phyloP scores from a whole-genome alignment of 2,888 invertebrate genomes.

The Leucoptera coffeella region DNA sequence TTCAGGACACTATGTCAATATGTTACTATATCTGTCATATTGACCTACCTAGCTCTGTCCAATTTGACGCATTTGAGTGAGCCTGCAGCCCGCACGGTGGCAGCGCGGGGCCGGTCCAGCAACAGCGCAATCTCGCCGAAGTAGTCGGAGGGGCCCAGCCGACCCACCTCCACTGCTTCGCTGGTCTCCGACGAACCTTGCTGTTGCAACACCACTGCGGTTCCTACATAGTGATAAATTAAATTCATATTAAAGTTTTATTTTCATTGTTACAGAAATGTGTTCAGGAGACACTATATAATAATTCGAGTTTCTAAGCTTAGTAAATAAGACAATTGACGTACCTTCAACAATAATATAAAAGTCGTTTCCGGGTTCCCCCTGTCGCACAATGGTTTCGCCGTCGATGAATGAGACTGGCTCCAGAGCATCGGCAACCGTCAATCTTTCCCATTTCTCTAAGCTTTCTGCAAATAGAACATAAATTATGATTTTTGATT shows the following conservation, averaged over 20 bases:
- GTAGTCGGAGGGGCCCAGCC: constrained; percentile 95
- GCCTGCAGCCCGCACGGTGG: constrained; percentile 91
- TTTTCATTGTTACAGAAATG: too few species aligned
- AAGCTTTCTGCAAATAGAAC: too few species aligned
- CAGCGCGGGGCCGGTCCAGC: constrained; percentile 95
- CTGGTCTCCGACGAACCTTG: constrained; percentile 58
- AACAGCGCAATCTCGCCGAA: constrained; percentile 99
- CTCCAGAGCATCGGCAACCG: constrained; percentile 96
- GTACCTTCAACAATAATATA: constrained; percentile 95
- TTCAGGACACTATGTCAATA: neutral
- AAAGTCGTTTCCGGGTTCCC: constrained; percentile 98
- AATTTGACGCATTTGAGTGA: constrained; percentile 97
- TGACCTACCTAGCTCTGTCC: constrained; percentile 76
- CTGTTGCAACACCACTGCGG: constrained; percentile 78
- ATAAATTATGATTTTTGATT: too few species aligned
- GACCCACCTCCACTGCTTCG: constrained; percentile 89
- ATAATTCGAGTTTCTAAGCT: neutral
- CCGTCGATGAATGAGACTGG: constrained; percentile 90
- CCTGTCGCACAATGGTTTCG: constrained; percentile 95
- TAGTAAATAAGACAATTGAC: too few species aligned
- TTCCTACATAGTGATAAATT: too few species aligned
- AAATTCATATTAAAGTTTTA: too few species aligned
- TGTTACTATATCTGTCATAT: neutral
- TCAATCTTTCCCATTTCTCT: constrained; percentile 98
- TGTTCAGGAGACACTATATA: too few species aligned